phyloP scores from a whole-genome alignment of 2,113 vertebrate species.

The Lucifuga dentata region DNA sequence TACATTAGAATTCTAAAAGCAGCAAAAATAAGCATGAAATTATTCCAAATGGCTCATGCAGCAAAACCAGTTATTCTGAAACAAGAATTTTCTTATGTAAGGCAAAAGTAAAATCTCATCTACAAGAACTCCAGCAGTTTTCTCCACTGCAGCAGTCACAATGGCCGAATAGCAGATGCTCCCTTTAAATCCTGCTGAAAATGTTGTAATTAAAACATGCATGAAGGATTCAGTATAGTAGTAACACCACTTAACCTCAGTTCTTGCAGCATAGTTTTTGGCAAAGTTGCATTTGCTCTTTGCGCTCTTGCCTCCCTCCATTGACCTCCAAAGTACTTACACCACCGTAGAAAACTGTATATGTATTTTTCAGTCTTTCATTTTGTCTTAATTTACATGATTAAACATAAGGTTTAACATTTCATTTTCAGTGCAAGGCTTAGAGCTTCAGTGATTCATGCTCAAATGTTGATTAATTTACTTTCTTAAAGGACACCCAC shows the following conservation, averaged over 20 bases:
- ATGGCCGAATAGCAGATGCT: not conserved
- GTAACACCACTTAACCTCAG: not conserved
- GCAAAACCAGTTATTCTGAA: too few species aligned
- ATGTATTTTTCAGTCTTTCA: too few species aligned
- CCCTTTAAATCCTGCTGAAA: too few species aligned
- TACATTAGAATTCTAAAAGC: too few species aligned
- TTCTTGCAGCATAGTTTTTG: not conserved
- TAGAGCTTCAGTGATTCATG: not conserved
- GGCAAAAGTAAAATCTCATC: not conserved
- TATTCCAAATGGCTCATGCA: too few species aligned
- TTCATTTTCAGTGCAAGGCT: not conserved
- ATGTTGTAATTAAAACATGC: not conserved
- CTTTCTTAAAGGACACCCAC: too few species aligned
- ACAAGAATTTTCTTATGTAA: too few species aligned
- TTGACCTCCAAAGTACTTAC: not conserved
- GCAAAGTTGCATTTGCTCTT: not conserved
- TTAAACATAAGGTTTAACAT: not conserved
- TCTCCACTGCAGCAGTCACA: not conserved
- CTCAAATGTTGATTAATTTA: not conserved
- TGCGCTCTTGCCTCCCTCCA: not conserved
- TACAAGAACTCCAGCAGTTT: not conserved
- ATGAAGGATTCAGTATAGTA: not conserved
- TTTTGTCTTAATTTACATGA: conserved; percentile 3
- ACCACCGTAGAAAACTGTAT: not conserved
- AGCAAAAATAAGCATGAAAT: too few species aligned